A percentile compares a stretch with the other conserved stretches of the same genome.
Conservation (phyloP, 2,797 vertebrate genomes). For the Aplochiton taeniatus region DNA sequence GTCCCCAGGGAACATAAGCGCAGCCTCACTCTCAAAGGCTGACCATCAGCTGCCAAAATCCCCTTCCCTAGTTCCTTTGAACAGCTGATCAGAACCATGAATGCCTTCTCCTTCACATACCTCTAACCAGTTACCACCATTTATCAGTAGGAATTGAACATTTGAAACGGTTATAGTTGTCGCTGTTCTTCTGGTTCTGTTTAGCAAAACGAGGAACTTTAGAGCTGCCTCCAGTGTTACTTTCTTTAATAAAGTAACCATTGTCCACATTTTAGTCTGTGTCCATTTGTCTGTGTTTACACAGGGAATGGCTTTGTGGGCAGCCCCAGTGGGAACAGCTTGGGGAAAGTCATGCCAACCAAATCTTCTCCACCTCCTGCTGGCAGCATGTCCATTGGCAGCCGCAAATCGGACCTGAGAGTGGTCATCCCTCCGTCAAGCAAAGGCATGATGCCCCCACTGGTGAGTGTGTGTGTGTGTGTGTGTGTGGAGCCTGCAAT, state of each 20-base stretch:
- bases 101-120: not conserved
- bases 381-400: slow-evolving; percentile 75
- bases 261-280: slow-evolving; percentile 10
- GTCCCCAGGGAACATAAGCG: not conserved
- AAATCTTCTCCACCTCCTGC: slow-evolving; percentile 88
- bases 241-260: no score
- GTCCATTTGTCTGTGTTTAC: slow-evolving; percentile 18
- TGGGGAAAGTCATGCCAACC: slow-evolving; percentile 84
- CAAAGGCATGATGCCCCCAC: slow-evolving; percentile 88
- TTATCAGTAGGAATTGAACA: slow-evolving; percentile 2
- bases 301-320: slow-evolving; percentile 89
- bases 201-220: not conserved
- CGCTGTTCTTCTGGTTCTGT: not conserved
- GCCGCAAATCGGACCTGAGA: slow-evolving; percentile 87
- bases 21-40: not conserved
- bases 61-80: not conserved
- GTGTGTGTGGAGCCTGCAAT: not conserved
- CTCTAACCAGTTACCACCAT: not conserved
- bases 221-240: not conserved
- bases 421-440: slow-evolving; percentile 90
- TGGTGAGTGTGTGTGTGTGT: slow-evolving; percentile 72
- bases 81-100: slow-evolving; percentile 9
- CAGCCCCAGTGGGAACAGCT: slow-evolving; percentile 76
- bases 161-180: not conserved
- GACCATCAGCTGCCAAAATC: slow-evolving; percentile 10